Evolutionary conservation across 2,888 invertebrate species (phyloP), one percentile per base, ranked within the genome.

Genomic region (Podabrus alpinus): DNA sequence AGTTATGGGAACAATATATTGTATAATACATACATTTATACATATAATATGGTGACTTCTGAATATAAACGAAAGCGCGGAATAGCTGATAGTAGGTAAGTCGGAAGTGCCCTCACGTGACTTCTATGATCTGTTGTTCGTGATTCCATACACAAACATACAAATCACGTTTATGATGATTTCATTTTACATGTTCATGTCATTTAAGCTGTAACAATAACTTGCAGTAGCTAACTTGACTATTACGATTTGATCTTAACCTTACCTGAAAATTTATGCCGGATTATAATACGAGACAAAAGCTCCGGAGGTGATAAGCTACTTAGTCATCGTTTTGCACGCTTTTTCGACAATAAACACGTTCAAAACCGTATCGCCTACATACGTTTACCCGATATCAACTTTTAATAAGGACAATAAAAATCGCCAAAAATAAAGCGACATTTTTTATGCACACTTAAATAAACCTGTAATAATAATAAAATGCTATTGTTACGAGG

Each of bases 141-240:
- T 85, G 84, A 85, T 84, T 81, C 78, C 79, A 79, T 81, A 82
- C 79, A 78, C 82, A 82, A 81, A 83, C 83, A 80, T 79, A 84
- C 83, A 84, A 84, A 84, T 85, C 85, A 85, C 84, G 84, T 84
- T 85, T 84, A 83, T 85, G 85, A 85, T 84, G 84, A 85, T 85
- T 85, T 84, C 84, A 84, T 85, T 85, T 84, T 83, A 82, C 83
- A 81, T 84, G 83, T 82, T 82, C 83, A 81, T 80, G 82, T 82
- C 82, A 81, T 76, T 77, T 69, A 72, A 77, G 80, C 80, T 81
- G 81, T 81, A 82, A 83, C 83, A 83, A 83, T 83, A 84, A 84
- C 83, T 83, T 80, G 81, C 79, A 77, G 79, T 77, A 77, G 75
- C 80, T 77, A 80, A 81, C 78, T 82, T 82, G 81, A 82, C 81